Base-by-base conservation (phyloP, 2,888 invertebrate species). In the Incurvaria masculella region DNA sequence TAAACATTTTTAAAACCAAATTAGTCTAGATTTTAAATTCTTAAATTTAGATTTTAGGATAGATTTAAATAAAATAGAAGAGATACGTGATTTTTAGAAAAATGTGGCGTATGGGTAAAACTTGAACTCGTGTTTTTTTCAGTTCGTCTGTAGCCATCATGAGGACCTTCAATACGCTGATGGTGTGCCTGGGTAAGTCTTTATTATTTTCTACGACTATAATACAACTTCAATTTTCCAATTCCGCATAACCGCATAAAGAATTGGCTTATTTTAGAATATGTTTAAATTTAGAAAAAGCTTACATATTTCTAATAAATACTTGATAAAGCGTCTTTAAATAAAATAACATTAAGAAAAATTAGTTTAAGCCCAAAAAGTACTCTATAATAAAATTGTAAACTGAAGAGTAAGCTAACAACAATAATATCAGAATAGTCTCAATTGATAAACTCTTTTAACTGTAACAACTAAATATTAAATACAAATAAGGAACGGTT, bases 151-250 rank as follows among this genome's bases (percentile, higher is more conserved):
- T 47, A 26, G 61, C 18, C 47, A 61, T 60, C 53, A 75, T 76
- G 73, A 70, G 65, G 68, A 61, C 63, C 48, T 64, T 64, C 53
- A 64, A 64, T 56, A 64, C 67, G 49, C 56, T 73, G 44, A 57
- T 76, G 52, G 60, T 76, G 46, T 73, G 68, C 54, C 55, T 73
- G 50, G 72, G 76, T 78, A 57, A 72, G 76, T 68, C 26, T 43
- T 45, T 47, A 38, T 38, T 44, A n/a, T 23, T 42, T 44, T 27
- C 42, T 27, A n/a, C n/a, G n/a, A n/a, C n/a, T n/a, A n/a, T n/a
- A n/a, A n/a, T n/a, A n/a, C n/a, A n/a, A n/a, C n/a, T n/a, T n/a
- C n/a, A n/a, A n/a, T n/a, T n/a, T n/a, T n/a, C n/a, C n/a, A n/a
- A n/a, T n/a, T n/a, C n/a, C n/a, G n/a, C n/a, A n/a, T n/a, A n/a